These are phyloP conservation scores for Drosophila fuyamai DNA, from an alignment of 1,140 invertebrate genomes.

Conservation along the genomic window DNA sequence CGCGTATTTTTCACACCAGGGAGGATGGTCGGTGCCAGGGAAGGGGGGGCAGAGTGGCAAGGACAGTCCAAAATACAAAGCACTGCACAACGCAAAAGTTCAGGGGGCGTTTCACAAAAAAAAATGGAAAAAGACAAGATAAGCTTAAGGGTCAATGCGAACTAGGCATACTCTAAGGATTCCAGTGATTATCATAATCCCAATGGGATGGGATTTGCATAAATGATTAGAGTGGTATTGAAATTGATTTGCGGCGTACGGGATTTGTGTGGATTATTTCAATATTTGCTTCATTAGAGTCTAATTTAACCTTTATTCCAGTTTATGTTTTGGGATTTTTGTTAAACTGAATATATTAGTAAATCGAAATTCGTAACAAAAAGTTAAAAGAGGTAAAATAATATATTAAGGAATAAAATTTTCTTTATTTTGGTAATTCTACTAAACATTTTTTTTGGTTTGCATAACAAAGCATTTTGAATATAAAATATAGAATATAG, in stretches of 20 bases:
- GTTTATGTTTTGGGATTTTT: not conserved
- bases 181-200: slow-evolving; percentile 29
- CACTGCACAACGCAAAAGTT: slow-evolving; percentile 71
- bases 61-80: slow-evolving; percentile 58
- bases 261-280: slow-evolving; percentile 2
- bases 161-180: slow-evolving; percentile 30
- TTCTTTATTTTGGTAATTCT: too few relatives aligned
- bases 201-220: slow-evolving; percentile 4
- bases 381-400: too few relatives aligned
- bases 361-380: too few relatives aligned
- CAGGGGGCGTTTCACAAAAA: slow-evolving; percentile 67
- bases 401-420: too few relatives aligned
- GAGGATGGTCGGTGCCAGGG: slow-evolving; percentile 1
- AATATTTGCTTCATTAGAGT: not conserved
- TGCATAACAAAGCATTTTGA: too few relatives aligned
- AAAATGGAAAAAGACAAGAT: slow-evolving; percentile 24
- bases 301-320: not conserved
- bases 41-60: slow-evolving; percentile 12
- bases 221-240: not conserved
- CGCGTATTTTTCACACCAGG: slow-evolving; percentile 75
- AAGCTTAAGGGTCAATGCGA: slow-evolving; percentile 33
- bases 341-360: too few relatives aligned
- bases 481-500: too few relatives aligned
- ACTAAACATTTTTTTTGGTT: too few relatives aligned
- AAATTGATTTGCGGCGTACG: not conserved